Evolutionary conservation across 1,140 invertebrate species (phyloP).

Genomic region (Hylaeus anthracinus): DNA sequence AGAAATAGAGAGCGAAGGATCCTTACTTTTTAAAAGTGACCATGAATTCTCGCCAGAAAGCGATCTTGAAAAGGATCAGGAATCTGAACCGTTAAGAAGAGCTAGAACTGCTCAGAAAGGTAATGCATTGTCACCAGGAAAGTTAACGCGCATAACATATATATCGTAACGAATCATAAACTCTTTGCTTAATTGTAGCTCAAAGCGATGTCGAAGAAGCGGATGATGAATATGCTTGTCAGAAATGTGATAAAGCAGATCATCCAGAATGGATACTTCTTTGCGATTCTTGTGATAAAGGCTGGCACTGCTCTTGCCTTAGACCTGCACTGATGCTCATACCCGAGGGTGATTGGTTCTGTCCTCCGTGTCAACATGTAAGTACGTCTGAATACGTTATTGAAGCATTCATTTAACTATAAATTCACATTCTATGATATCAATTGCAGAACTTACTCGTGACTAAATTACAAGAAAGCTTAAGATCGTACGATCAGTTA

Average conservation of each 20-base stretch:
- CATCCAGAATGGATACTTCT: conserved; percentile 98
- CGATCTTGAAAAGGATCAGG: conserved; percentile 83
- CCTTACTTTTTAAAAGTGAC: conserved; percentile 89
- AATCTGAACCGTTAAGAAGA: conserved; percentile 83
- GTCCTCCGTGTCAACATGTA: conserved; percentile 96
- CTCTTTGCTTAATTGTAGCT: conserved; percentile 74
- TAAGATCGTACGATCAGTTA: conserved; percentile 83
- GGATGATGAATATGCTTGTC: conserved; percentile 89
- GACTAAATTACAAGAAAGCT: conserved; percentile 84
- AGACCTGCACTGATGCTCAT: conserved; percentile 94
- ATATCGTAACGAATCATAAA: no score
- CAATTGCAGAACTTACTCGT: conserved; percentile 86
- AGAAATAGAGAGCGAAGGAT: conserved; percentile 84
- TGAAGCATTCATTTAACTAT: neutral
- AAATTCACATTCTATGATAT: conserved; percentile 2
- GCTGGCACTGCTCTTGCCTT: conserved; percentile 97
- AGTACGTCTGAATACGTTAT: conserved; percentile 62
- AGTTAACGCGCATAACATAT: neutral
- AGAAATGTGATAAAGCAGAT: conserved; percentile 92
- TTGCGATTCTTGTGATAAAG: conserved; percentile 96
- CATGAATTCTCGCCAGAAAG: conserved; percentile 94
- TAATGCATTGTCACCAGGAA: conserved; percentile 32
- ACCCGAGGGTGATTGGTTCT: conserved; percentile 98
- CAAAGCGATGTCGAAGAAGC: conserved; percentile 82
- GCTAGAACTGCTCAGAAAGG: conserved; percentile 86